phyloP scores from a whole-genome alignment of 2,797 vertebrate species.

The Sebastes kiyomatsui region DNA sequence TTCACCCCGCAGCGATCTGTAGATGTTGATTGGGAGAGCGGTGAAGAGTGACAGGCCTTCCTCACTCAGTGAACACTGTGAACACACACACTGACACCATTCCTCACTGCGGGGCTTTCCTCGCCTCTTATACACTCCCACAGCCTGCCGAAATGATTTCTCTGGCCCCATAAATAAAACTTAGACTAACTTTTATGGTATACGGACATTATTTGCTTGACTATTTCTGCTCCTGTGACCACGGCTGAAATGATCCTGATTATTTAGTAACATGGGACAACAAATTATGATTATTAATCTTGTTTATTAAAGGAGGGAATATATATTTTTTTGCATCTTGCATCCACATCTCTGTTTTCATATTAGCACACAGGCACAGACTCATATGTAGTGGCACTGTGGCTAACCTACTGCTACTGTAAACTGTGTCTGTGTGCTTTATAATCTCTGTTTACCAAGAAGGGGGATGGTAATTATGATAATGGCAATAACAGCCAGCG shows the following conservation, averaged over 20 bases:
- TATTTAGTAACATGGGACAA: background rate
- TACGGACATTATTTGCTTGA: background rate
- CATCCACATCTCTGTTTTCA: background rate
- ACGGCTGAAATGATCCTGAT: background rate
- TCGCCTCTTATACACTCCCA: background rate
- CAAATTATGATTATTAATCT: background rate
- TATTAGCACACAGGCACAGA: background rate
- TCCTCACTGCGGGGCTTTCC: slow-evolving; percentile 33
- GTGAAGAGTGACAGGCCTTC: slow-evolving; percentile 51
- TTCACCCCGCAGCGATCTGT: slow-evolving; percentile 23
- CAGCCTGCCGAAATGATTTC: background rate
- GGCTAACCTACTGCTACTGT: background rate
- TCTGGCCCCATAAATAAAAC: background rate
- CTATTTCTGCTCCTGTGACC: background rate
- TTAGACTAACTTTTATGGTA: background rate
- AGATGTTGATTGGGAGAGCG: slow-evolving; percentile 25
- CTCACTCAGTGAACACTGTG: slow-evolving; percentile 34
- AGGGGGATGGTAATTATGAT: background rate
- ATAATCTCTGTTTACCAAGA: slow-evolving; percentile 25
- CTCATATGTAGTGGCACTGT: background rate
- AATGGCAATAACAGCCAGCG: background rate
- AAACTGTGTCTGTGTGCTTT: slow-evolving; percentile 2
- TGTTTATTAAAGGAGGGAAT: background rate
- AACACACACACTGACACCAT: slow-evolving; percentile 37
- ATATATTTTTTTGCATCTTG: background rate